Conservation (phyloP, 2,797 vertebrate species). For the Sarcophilus harrisii region DNA sequence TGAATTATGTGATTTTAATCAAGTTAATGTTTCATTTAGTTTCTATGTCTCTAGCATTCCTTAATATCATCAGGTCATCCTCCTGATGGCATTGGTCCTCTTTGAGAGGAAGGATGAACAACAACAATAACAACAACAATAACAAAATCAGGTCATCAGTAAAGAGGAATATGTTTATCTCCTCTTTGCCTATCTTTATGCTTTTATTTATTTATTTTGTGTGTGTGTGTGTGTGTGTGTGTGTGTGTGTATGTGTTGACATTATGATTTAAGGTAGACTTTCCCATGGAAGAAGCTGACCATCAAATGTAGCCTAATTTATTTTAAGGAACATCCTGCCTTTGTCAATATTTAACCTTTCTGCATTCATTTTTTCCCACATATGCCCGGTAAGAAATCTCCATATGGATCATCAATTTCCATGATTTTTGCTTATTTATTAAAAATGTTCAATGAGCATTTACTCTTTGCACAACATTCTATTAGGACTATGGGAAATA, state of each 20-base stretch:
- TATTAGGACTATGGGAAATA: not conserved
- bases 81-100: not conserved
- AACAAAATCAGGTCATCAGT: not conserved
- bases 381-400: not conserved
- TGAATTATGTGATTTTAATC: not conserved
- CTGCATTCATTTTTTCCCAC: not conserved
- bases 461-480: not conserved
- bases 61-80: not conserved
- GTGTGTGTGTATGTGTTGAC: not conserved
- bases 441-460: not conserved
- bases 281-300: not conserved
- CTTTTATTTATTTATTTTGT: not conserved
- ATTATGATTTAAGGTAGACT: not conserved
- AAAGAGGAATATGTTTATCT: not conserved
- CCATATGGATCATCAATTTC: not conserved
- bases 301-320: not conserved
- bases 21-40: not conserved
- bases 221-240: no score
- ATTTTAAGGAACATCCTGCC: not conserved
- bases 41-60: not conserved
- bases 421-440: not conserved
- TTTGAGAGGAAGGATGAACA: not conserved
- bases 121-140: no score
- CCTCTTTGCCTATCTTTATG: not conserved
- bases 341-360: not conserved